These are phyloP conservation scores for Dolichoris vasculosae DNA, from an alignment of 1,140 invertebrate genomes.

Conservation along the genomic window DNA sequence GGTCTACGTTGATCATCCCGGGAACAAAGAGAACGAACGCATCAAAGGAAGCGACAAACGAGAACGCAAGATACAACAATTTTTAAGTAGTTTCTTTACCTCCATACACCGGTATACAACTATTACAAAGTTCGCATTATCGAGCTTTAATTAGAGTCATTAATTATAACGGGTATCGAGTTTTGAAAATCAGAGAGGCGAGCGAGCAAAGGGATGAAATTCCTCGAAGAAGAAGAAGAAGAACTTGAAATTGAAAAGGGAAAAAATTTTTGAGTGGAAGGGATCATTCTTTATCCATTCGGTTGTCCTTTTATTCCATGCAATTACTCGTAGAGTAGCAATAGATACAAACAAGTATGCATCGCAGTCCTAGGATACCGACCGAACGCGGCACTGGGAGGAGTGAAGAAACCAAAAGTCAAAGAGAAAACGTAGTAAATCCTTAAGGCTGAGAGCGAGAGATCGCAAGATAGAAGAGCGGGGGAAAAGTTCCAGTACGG, in stretches of 20 bases:
- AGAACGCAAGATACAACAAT: neutral
- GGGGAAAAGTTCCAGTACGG: neutral
- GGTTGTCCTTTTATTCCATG: neutral
- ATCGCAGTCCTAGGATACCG: neutral
- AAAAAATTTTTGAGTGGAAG: neutral
- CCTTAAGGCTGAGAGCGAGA: neutral
- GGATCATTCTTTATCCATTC: neutral
- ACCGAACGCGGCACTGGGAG: neutral
- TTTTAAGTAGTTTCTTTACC: neutral
- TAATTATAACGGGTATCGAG: neutral
- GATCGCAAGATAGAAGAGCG: neutral
- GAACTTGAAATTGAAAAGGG: neutral
- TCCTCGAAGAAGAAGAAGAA: neutral
- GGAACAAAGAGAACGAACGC: neutral
- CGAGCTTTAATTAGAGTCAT: neutral
- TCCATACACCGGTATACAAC: neutral
- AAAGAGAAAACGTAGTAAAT: conserved; percentile 1
- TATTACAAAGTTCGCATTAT: neutral
- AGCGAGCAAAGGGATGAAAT: neutral
- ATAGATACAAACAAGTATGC: neutral
- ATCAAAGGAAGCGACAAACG: neutral
- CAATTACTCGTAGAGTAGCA: neutral
- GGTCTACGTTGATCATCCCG: neutral
- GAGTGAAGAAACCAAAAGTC: neutral
- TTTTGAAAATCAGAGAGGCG: neutral